phyloP scores from a whole-genome alignment of 2,888 invertebrate genomes.

The Cremastinae sp. region DNA sequence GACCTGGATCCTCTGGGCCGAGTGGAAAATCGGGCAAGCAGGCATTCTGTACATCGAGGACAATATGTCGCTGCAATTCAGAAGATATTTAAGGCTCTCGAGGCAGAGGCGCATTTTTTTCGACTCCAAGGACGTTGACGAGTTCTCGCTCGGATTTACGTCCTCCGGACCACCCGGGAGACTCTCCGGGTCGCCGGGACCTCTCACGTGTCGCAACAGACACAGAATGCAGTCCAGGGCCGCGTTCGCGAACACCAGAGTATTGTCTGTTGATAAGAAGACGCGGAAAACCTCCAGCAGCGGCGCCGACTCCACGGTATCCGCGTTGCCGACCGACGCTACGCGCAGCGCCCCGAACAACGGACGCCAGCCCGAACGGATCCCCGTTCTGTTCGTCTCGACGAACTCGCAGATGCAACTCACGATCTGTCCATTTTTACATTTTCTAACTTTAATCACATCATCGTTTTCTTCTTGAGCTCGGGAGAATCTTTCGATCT shows the following conservation, averaged over 20 bases:
- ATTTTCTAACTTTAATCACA: background rate
- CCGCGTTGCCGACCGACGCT: slow-evolving; percentile 85
- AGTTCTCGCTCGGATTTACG: background rate
- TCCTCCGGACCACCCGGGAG: slow-evolving; percentile 61
- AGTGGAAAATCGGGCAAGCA: slow-evolving; percentile 95
- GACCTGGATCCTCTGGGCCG: slow-evolving; percentile 91
- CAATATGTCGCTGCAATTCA: slow-evolving; percentile 92
- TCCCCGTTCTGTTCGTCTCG: slow-evolving; percentile 95
- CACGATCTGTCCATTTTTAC: slow-evolving; percentile 87
- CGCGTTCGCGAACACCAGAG: slow-evolving; percentile 95
- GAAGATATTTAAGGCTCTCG: slow-evolving; percentile 91
- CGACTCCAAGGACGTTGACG: slow-evolving; percentile 61
- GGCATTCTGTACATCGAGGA: slow-evolving; percentile 97
- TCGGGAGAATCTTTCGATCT: background rate
- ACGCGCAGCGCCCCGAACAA: slow-evolving; percentile 96
- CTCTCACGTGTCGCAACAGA: slow-evolving; percentile 89
- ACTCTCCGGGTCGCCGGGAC: slow-evolving; percentile 84
- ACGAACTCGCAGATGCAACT: slow-evolving; percentile 98
- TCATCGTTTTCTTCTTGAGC: slow-evolving; percentile 20
- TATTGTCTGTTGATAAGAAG: slow-evolving; percentile 95
- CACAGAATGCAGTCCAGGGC: slow-evolving; percentile 96
- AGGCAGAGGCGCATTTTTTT: slow-evolving; percentile 83
- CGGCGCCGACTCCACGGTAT: slow-evolving; percentile 86
- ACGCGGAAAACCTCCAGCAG: slow-evolving; percentile 96
- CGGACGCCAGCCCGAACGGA: slow-evolving; percentile 97